Base-by-base conservation (phyloP, 2,113 vertebrate species). In the Gila orcuttii region DNA sequence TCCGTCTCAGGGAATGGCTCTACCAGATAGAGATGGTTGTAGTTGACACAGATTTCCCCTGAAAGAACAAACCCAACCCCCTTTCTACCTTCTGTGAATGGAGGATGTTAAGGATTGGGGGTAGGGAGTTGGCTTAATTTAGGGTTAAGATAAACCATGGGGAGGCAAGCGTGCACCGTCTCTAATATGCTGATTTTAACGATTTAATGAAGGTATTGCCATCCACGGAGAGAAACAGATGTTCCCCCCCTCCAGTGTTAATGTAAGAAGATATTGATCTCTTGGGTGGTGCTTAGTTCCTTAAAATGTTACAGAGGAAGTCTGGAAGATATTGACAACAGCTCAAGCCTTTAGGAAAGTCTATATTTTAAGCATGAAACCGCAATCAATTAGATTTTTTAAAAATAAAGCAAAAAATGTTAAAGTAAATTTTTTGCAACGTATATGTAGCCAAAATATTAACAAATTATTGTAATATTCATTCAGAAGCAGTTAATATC, bases 161-260 rank as follows among this genome's bases (percentile, higher is more conserved):
- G 80, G 62, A 69, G 45, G 80, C 47, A 21, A 52, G 25, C 28
- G 12, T 55, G 62, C 62, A 23, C 45, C 3, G 6, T 69, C 25
- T 69, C 80, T 28, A 82, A 82, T 69, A 82, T 82, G 80, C 80
- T 69, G 62, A 82, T 68, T 82, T 82, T 80, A 80, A 80, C 6
- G 78, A 80, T 80, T 80, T 82, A 82, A 82, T 69, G 80, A 82
- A 82, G 62, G 80, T n/a, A 82, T 69, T 69, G 62, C 17, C 19
- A 25, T 69, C 79, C 62, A 45, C 5, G 4, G 45, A 82, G 79
- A 52, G 78, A 59, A 25, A 82, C n/a, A 36, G 62, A 21, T 66
- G 15, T 19, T 8, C 7, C 36, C 52, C 52, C 50, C 12, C 69
- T 33, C 12, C 31, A 25, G 47, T 82, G 62, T 69, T 82, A 52